Percentiles rank a stretch among this genome's conserved stretches.
Conservation (phyloP, 2,113 vertebrate species). For the Pithys albifrons region DNA sequence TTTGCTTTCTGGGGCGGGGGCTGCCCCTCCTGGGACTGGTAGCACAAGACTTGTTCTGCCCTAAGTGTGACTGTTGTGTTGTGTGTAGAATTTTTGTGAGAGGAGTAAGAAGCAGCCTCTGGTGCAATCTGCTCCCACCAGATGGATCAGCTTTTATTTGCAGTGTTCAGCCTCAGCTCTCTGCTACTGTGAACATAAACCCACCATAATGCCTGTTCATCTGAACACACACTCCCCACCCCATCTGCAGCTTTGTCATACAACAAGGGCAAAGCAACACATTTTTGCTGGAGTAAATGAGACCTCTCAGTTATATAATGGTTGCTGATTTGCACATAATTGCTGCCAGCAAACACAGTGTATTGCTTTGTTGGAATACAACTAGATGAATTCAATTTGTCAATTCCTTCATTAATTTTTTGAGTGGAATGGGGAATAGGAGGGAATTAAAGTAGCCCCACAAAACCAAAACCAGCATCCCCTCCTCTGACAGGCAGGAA, state of each 20-base stretch:
- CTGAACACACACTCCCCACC: background rate
- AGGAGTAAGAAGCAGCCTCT: background rate
- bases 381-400: background rate
- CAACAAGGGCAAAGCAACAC: background rate
- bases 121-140: background rate
- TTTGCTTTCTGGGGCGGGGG: background rate
- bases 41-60: background rate
- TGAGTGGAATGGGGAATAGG: background rate
- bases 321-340: background rate
- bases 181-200: background rate
- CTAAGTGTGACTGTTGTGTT: background rate
- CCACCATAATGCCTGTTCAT: background rate
- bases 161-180: background rate
- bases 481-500: background rate
- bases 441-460: background rate
- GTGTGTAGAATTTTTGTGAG: background rate
- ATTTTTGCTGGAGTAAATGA: background rate
- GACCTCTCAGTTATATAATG: background rate
- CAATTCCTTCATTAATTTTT: background rate
- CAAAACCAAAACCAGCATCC: background rate
- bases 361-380: background rate
- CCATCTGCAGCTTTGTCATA: background rate
- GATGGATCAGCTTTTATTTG: background rate
- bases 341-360: background rate
- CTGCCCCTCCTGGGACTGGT: background rate